A percentile compares a stretch with the other conserved stretches of the same genome.
These are phyloP conservation scores for Marisa cornuarietis DNA, from an alignment of 1,140 invertebrate genomes.

Conservation along the genomic window DNA sequence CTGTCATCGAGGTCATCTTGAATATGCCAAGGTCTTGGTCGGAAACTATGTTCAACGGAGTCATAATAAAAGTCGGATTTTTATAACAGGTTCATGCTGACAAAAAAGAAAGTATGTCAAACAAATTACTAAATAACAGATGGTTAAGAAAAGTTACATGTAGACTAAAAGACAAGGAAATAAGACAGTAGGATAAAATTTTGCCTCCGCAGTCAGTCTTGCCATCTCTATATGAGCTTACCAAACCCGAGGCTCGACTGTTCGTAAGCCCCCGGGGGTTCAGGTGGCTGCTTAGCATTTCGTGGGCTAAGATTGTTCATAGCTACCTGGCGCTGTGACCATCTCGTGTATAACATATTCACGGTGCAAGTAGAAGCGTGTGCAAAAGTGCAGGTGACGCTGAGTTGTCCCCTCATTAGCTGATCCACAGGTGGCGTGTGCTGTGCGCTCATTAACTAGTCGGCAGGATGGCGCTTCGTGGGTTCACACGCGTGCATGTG, in stretches of 20 bases:
- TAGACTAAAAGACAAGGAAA: neutral
- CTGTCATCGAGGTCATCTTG: neutral
- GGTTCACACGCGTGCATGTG: neutral
- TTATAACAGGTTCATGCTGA: too few species aligned
- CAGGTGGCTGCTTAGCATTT: neutral
- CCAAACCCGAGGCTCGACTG: too few species aligned
- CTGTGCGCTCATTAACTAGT: neutral
- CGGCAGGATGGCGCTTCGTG: neutral
- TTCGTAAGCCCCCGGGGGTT: too few species aligned
- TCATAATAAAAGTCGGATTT: too few species aligned
- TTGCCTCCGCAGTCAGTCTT: neutral
- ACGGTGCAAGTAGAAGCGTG: too few species aligned
- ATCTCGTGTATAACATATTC: too few species aligned
- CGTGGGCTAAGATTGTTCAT: neutral
- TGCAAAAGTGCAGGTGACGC: too few species aligned
- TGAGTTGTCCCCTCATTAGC: too few species aligned
- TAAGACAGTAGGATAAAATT: neutral
- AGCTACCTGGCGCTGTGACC: too few species aligned
- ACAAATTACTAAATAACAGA: constrained; percentile 12
- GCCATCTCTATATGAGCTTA: neutral
- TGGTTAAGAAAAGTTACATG: neutral
- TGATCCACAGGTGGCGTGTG: neutral
- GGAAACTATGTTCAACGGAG: too few species aligned
- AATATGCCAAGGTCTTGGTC: neutral
- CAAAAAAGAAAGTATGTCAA: neutral